These are phyloP conservation scores for Hymenopus coronatus DNA, from an alignment of 2,888 invertebrate genomes.

Conservation along the genomic window DNA sequence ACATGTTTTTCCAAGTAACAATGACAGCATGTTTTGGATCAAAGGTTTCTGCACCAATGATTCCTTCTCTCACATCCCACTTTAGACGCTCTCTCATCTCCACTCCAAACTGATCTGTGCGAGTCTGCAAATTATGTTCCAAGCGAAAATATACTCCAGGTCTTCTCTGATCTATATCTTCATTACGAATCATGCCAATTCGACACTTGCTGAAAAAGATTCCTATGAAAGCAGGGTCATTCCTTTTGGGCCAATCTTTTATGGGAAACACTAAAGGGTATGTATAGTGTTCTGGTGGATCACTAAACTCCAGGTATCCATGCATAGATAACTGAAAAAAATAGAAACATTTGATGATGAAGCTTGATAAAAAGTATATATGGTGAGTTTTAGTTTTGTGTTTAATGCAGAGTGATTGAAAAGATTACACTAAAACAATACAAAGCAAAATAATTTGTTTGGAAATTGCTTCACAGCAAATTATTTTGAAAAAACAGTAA, in stretches of 20 bases:
- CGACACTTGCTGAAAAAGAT: constrained; percentile 89
- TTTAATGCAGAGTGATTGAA: too few relatives aligned
- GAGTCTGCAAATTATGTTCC: constrained; percentile 66
- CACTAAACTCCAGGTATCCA: constrained; percentile 85
- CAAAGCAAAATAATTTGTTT: too few relatives aligned
- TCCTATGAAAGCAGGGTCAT: constrained; percentile 91
- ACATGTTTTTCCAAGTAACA: constrained; percentile 95
- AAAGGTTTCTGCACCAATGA: constrained; percentile 88
- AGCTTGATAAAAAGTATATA: not conserved
- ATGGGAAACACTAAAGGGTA: constrained; percentile 86
- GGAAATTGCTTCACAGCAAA: too few relatives aligned
- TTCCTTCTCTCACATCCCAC: constrained; percentile 87
- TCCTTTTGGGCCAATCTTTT: constrained; percentile 79
- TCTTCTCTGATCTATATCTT: constrained; percentile 70
- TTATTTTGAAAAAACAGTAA: too few relatives aligned
- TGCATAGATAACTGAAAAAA: constrained; percentile 68
- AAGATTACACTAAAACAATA: too few relatives aligned
- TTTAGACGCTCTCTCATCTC: constrained; percentile 80
- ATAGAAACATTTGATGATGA: not conserved
- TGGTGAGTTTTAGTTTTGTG: too few relatives aligned
- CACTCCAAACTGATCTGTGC: constrained; percentile 79
- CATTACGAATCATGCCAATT: constrained; percentile 67
- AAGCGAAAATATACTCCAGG: constrained; percentile 54
- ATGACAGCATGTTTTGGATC: constrained; percentile 86
- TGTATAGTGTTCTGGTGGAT: constrained; percentile 79